Evolutionary conservation across 2,797 vertebrate genomes (phyloP), one percentile per base, ranked within the genome.

Genomic region (Enteromius viviparus): DNA sequence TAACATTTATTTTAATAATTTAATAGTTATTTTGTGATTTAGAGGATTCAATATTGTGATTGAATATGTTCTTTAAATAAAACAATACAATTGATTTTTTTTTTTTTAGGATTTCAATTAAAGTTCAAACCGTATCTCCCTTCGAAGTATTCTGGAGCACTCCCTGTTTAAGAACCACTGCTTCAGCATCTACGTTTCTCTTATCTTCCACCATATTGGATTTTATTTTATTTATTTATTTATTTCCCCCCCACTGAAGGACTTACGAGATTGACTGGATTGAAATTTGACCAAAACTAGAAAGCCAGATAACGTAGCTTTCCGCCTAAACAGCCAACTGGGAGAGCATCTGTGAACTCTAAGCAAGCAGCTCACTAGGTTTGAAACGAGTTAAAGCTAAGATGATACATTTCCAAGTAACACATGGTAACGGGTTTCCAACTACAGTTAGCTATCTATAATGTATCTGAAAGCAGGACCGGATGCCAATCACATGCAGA

Each of bases 401-500:
- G 26, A 64, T 64, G 60, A 64, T 7, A 17, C 14, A 47, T 32
- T 47, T 72, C 51, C 45, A 51, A 72, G 47, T 11, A 51, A 19
- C 47, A 37, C 12, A 55, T 15, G 8, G 32, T 3, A 34, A 40
- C 64, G 19, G 32, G 58, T 49, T 68, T 32, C 26, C 58, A 7
- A 12, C 26, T 49, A 9, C n/a, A 26, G 32, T 51, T 23, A 53
- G 21, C 6, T 12, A 79, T 40, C 60, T 64, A 14, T 53, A 51
- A 82, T n/a, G 15, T 19, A 82, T 68, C 60, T 66, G 15, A 49
- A 75, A 60, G 51, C 2, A 47, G 0, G 29, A 62, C 10, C 65
- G 14, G n/a, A 37, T 72, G 23, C 53, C 29, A 34, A 62, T 23
- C 66, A 45, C n/a, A 40, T 78, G 64, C 47, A 77, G 32, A 76